These are phyloP conservation scores for Fundulus diaphanus DNA, from an alignment of 2,797 vertebrate species.

Conservation along the genomic window DNA sequence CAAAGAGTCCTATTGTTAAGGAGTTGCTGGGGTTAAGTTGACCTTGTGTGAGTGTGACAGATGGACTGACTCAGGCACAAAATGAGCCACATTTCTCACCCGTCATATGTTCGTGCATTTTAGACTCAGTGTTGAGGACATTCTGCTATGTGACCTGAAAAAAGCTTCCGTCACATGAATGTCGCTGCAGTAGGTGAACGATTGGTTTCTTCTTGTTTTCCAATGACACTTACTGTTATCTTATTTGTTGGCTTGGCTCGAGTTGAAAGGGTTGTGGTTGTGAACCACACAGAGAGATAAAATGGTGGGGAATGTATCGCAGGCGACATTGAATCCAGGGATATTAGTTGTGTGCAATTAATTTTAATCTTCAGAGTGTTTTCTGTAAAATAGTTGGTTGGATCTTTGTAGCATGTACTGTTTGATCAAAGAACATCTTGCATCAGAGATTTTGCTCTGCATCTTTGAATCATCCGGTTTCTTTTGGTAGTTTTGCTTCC, in stretches of 20 bases:
- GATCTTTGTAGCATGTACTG: not conserved
- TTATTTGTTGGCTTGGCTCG: conserved; percentile 16
- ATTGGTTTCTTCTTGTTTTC: conserved; percentile 14
- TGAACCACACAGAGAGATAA: conserved; percentile 27
- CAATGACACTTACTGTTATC: conserved; percentile 27
- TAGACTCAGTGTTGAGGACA: not conserved
- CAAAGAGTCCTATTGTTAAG: conserved; percentile 18
- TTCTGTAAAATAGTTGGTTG: not conserved
- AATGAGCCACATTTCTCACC: conserved; percentile 12
- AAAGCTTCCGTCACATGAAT: not conserved
- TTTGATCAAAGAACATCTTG: not conserved
- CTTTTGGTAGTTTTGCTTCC: conserved; percentile 37
- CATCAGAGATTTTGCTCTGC: not conserved
- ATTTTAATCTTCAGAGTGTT: conserved; percentile 2
- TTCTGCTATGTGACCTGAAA: not conserved
- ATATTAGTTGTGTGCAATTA: not conserved
- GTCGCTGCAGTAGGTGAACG: not conserved
- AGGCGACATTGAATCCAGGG: conserved; percentile 13
- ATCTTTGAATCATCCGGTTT: not conserved
- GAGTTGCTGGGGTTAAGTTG: conserved; percentile 9
- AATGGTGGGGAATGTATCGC: conserved; percentile 6
- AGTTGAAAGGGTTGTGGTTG: conserved; percentile 22
- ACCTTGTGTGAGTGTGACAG: conserved; percentile 15
- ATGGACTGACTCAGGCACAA: conserved; percentile 8
- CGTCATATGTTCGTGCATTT: not conserved